These are phyloP conservation scores for Lithophane socia DNA, from an alignment of 2,888 invertebrate species.

Conservation along the genomic window DNA sequence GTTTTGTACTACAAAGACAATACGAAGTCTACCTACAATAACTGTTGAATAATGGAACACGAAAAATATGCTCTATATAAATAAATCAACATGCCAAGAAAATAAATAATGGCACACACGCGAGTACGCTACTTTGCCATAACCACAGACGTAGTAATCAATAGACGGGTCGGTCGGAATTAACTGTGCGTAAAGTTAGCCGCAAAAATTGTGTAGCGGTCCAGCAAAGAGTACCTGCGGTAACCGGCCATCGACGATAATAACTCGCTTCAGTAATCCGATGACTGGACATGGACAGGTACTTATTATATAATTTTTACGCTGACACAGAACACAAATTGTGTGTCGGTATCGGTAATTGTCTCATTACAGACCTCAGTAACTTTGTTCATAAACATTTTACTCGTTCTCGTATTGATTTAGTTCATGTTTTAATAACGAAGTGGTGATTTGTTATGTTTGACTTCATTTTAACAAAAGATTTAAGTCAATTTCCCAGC, in stretches of 20 bases:
- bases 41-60: conserved; percentile 42
- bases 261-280: conserved; percentile 54
- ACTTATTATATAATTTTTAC: conserved; percentile 52
- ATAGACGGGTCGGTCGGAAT: conserved; percentile 57
- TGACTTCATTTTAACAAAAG: conserved; percentile 25
- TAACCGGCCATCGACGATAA: conserved; percentile 26
- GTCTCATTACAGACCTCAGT: conserved; percentile 39
- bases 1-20: conserved; percentile 26
- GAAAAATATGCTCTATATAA: conserved; percentile 55
- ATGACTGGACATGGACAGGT: conserved; percentile 40
- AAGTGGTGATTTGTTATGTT: conserved; percentile 19
- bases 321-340: conserved; percentile 54
- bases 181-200: conserved; percentile 56
- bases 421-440: conserved; percentile 26
- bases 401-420: conserved; percentile 36
- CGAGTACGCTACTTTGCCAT: conserved; percentile 50
- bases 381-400: conserved; percentile 13
- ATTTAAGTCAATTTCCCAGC: conserved; percentile 39
- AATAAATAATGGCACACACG: conserved; percentile 65
- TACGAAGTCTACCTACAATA: conserved; percentile 39
- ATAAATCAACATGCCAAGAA: conserved; percentile 63
- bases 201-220: conserved; percentile 47
- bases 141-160: conserved; percentile 58
- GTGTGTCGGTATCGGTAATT: conserved; percentile 33
- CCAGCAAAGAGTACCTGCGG: conserved; percentile 50